Evolutionary conservation across 2,888 invertebrate genomes (phyloP), one percentile per base, ranked within the genome.

Genomic region (Drosophila peninsularis): DNA sequence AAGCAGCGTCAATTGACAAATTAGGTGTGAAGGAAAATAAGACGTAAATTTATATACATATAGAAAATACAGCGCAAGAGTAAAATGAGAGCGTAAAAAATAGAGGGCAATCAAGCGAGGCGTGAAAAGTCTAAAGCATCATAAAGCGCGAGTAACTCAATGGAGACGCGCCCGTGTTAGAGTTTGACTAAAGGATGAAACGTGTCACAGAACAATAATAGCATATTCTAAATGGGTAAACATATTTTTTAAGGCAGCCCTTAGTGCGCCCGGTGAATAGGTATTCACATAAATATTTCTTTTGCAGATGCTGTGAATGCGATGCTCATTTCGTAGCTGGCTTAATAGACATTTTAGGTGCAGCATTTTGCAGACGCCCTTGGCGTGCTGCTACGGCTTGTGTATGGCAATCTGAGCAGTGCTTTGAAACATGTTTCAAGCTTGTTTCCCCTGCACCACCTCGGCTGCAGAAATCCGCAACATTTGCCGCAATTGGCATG

Each of bases 401-500:
- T 49, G 73, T 62, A 21, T n/a, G 47, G 65, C 45, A 81, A 74
- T 76, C 68, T 64, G 42, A 34, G 75, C 61, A 68, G 75, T 62
- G 69, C 78, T 69, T 82, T 78, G 70, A 55, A 60, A 58, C 60
- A 52, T 62, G 53, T 69, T 58, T 45, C 45, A 53, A 52, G 49
- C 62, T 36, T n/a, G 55, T 57, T 64, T 61, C 60, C 70, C 74
- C 47, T 47, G 49, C 24, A 42, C 49, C 52, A 30, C 27, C 30
- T 45, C 60, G 47, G 27, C 61, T 44, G 56, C 41, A 57, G 50
- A 67, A 56, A 75, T 65, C 63, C 66, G 34, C 71, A 71, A 63
- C 73, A 85, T 73, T 87, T 76, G 82, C 88, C 82, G 67, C 82
- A 88, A 82, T 82, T 87, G 88, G 82, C 82, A 87, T 88, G 88